Percentiles rank a stretch among this genome's conserved stretches.
Evolutionary conservation across 2,888 invertebrate species (phyloP).

Genomic region (Hedychridium roseum): DNA sequence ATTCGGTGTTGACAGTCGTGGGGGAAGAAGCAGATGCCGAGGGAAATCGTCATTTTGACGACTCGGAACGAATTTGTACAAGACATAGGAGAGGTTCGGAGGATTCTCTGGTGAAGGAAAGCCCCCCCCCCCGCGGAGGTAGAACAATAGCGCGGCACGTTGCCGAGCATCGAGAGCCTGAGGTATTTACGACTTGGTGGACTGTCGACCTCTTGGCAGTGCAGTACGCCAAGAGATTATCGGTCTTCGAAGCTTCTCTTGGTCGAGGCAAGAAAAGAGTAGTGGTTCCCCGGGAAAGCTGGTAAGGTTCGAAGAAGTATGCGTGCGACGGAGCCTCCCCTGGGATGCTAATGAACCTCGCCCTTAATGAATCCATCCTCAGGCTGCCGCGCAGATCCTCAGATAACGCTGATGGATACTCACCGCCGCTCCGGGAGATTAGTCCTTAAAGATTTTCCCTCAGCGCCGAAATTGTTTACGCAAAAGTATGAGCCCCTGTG

Average conservation of each 20-base stretch:
- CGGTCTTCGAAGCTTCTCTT: conserved; percentile 23
- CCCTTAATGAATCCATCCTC: conserved; percentile 56
- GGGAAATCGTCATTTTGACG: no score
- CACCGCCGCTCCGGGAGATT: conserved; percentile 30
- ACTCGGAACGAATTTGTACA: no score
- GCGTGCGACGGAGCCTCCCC: no score
- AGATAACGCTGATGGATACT: conserved; percentile 44
- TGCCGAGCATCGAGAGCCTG: conserved; percentile 19
- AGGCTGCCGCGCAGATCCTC: conserved; percentile 34
- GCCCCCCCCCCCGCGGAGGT: conserved; percentile 18
- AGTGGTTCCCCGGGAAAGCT: no score
- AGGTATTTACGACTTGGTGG: conserved; percentile 41
- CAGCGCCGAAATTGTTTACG: conserved; percentile 1
- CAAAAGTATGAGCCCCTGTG: no score
- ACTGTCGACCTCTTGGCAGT: conserved; percentile 9
- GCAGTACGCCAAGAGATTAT: conserved; percentile 35
- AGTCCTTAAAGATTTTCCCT: conserved; percentile 22
- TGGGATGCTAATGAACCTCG: conserved; percentile 53
- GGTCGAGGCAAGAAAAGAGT: conserved; percentile 1
- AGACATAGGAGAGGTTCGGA: no score
- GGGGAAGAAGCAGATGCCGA: no score
- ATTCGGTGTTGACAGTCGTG: no score
- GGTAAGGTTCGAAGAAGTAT: no score
- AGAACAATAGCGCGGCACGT: conserved; percentile 26
- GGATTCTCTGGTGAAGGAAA: no score